Percentiles rank a stretch among this genome's conserved stretches.
phyloP scores from a whole-genome alignment of 2,797 vertebrate species.

The Cephalopachus bancanus region DNA sequence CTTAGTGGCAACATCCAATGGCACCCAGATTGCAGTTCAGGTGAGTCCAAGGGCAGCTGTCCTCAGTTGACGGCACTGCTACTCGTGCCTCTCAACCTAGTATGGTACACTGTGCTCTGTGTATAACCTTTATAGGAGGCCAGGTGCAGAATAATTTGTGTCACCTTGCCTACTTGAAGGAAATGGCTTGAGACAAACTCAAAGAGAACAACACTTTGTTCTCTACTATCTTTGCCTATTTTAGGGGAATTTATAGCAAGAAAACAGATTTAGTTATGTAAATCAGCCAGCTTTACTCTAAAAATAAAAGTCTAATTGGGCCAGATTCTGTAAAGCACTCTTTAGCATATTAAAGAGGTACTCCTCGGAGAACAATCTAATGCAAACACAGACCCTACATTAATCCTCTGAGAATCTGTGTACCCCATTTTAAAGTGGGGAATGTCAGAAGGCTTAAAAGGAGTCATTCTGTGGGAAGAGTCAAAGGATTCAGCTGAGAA shows the following conservation, averaged over 20 bases:
- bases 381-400: conserved; percentile 25
- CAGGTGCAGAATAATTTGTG: neutral
- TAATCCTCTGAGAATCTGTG: neutral
- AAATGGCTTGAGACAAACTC: neutral
- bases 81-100: neutral
- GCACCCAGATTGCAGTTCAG: conserved; percentile 99
- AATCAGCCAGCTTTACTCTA: conserved; percentile 8
- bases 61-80: neutral
- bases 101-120: neutral
- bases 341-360: neutral
- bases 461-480: neutral
- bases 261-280: conserved; percentile 9
- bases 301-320: conserved; percentile 27
- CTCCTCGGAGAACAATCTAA: neutral
- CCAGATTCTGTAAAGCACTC: conserved; percentile 28
- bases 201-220: conserved; percentile 6
- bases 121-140: neutral
- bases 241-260: conserved; percentile 33
- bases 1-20: conserved; percentile 98
- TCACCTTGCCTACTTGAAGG: neutral
- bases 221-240: neutral
- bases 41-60: conserved; percentile 86
- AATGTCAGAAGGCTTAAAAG: neutral
- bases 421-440: neutral
- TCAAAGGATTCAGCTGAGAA: conserved; percentile 1